A percentile compares a stretch with the other conserved stretches of the same genome.
phyloP scores from a whole-genome alignment of 2,797 vertebrate genomes.

The Megalops cyprinoides region DNA sequence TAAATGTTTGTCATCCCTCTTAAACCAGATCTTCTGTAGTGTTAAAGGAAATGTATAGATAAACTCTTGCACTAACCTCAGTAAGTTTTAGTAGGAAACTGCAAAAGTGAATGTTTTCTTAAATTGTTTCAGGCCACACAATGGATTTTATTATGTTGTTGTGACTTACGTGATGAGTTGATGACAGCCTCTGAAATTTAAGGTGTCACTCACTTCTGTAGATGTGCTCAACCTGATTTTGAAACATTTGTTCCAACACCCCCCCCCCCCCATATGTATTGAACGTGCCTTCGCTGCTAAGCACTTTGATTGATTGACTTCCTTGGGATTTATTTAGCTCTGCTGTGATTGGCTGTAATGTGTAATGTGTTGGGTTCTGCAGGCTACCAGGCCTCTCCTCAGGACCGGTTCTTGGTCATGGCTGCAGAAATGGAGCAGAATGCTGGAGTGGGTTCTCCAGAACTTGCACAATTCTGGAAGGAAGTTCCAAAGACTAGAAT shows the following conservation, averaged over 20 bases:
- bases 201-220: neutral
- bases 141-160: neutral
- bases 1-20: neutral
- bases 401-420: slow-evolving; percentile 83
- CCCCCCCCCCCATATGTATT: too few relatives aligned
- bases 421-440: slow-evolving; percentile 81
- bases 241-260: neutral
- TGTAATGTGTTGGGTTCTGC: neutral
- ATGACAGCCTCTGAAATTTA: neutral
- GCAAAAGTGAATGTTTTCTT: neutral
- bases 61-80: neutral
- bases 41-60: neutral
- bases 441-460: slow-evolving; percentile 64
- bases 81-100: neutral
- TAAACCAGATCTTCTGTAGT: neutral
- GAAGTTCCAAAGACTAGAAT: slow-evolving; percentile 78
- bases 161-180: neutral
- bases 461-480: slow-evolving; percentile 80
- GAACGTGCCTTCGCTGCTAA: neutral
- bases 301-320: neutral
- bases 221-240: neutral
- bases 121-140: neutral
- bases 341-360: neutral
- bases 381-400: slow-evolving; percentile 76
- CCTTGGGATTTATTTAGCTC: neutral